Conservation (phyloP, 2,113 vertebrate genomes). For the Spilogale gracilis region DNA sequence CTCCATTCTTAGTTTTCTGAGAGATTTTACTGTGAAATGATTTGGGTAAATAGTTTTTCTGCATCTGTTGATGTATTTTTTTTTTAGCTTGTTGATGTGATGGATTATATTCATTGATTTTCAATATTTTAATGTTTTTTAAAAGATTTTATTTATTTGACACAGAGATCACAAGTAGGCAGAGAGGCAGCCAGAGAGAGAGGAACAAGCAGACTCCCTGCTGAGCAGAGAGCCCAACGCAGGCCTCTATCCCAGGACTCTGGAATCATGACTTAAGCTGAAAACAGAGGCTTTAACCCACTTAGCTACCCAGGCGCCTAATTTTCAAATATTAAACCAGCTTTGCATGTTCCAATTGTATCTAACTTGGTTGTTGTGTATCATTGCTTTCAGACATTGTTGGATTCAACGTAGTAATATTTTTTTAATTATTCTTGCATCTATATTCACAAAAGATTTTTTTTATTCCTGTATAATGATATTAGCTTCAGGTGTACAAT, state of each 20-base stretch:
- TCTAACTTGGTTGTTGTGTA: neutral
- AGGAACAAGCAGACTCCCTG: no score
- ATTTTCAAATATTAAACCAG: no score
- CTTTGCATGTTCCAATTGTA: neutral
- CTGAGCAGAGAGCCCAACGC: no score
- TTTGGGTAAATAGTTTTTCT: neutral
- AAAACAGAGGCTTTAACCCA: no score
- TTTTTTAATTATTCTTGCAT: neutral
- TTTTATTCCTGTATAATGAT: neutral
- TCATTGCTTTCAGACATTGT: neutral
- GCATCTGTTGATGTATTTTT: neutral
- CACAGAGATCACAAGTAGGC: no score
- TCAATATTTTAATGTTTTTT: neutral
- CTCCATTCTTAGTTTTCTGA: neutral
- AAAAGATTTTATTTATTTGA: no score
- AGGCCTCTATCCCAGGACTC: no score
- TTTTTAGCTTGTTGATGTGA: neutral
- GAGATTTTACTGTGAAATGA: neutral
- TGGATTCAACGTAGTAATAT: neutral
- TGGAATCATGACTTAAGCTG: no score
- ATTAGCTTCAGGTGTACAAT: neutral
- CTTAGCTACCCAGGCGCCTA: no score
- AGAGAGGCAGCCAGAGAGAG: no score
- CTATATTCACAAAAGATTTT: neutral
- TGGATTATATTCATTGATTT: neutral